A percentile compares a stretch with the other conserved stretches of the same genome.
Conservation (phyloP, 2,113 vertebrate species). For the Bungarus multicinctus region DNA sequence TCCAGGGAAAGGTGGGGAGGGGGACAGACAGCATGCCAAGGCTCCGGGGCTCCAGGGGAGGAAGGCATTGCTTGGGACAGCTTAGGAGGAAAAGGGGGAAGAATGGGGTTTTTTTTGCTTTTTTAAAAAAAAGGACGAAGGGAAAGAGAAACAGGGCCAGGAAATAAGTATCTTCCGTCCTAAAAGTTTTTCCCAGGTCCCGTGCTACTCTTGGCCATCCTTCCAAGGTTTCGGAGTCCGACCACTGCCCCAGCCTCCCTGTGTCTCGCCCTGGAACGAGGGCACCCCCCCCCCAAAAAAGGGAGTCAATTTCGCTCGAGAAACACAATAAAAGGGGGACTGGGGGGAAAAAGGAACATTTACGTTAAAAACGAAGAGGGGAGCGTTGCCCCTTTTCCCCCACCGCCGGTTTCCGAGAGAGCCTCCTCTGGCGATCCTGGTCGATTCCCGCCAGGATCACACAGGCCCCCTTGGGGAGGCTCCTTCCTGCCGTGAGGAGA, state of each 20-base stretch:
- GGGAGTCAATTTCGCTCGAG: neutral
- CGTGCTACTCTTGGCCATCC: neutral
- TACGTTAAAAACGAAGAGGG: neutral
- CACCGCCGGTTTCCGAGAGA: constrained; percentile 31
- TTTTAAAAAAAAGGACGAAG: neutral
- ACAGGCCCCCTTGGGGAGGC: neutral
- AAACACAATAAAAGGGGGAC: neutral
- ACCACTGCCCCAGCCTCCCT: neutral
- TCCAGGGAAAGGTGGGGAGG: neutral
- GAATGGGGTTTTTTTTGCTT: too few species aligned
- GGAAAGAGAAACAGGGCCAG: neutral
- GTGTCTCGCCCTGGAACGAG: neutral
- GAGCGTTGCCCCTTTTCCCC: neutral
- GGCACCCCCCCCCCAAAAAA: neutral
- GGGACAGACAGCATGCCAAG: neutral
- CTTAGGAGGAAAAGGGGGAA: neutral
- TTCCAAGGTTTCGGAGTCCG: neutral
- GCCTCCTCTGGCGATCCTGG: constrained; percentile 18
- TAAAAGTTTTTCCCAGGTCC: neutral
- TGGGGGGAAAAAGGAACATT: neutral
- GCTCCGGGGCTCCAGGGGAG: neutral
- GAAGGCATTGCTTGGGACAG: neutral
- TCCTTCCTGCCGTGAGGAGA: neutral
- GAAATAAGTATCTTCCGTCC: neutral
- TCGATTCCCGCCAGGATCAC: neutral